Evolutionary conservation across 1,140 invertebrate genomes (phyloP).

Genomic region (Neocloeon triangulifer): DNA sequence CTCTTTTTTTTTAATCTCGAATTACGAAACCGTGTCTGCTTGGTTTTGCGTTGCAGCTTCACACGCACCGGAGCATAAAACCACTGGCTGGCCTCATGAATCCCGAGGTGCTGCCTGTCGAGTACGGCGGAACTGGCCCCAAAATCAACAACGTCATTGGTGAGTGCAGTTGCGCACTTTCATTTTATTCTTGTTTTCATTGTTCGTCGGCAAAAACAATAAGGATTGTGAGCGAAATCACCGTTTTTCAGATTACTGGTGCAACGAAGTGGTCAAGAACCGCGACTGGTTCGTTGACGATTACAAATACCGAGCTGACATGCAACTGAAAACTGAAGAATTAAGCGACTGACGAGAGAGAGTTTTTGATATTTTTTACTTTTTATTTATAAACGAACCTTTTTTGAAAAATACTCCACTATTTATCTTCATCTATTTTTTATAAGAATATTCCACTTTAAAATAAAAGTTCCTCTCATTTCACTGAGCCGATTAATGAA

Average conservation of each 20-base stretch:
- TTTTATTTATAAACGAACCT: too few species aligned
- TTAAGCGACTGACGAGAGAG: too few species aligned
- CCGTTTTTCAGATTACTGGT: slow-evolving; percentile 25
- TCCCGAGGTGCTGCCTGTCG: slow-evolving; percentile 24
- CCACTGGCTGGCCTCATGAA: slow-evolving; percentile 20
- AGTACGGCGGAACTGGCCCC: slow-evolving; percentile 30
- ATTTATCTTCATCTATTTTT: too few species aligned
- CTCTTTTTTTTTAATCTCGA: slow-evolving; percentile 1
- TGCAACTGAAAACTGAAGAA: too few species aligned
- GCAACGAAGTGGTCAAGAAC: slow-evolving; percentile 20
- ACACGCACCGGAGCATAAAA: slow-evolving; percentile 16
- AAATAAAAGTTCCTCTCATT: too few species aligned
- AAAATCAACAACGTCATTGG: slow-evolving; percentile 23
- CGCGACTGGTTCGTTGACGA: slow-evolving; percentile 28
- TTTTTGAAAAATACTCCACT: too few species aligned
- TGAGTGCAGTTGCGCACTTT: slow-evolving; percentile 9
- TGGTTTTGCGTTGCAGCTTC: slow-evolving; percentile 20
- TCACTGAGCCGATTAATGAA: too few species aligned
- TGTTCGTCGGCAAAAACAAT: background rate
- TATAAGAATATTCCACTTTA: too few species aligned
- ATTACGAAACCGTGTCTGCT: background rate
- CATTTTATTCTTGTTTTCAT: too few species aligned
- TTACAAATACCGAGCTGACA: slow-evolving; percentile 23
- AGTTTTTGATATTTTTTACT: too few species aligned
- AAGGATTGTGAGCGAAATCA: background rate